These are phyloP conservation scores for Poeciliopsis retropinna DNA, from an alignment of 2,113 vertebrate species.

Conservation along the genomic window DNA sequence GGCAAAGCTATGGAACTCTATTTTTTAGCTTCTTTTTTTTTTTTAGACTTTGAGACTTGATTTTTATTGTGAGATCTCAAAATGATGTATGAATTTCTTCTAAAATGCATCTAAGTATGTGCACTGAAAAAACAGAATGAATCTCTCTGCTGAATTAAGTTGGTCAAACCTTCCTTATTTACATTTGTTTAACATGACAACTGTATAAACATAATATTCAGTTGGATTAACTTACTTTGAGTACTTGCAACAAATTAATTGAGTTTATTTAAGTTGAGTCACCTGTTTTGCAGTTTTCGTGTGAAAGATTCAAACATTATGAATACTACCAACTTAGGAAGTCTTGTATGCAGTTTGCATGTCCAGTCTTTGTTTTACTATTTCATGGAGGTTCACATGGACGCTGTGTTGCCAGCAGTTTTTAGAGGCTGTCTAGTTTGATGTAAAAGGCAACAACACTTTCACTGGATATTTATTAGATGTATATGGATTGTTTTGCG, in stretches of 20 bases:
- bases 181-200: too few species aligned
- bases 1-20: background rate
- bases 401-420: background rate
- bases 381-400: background rate
- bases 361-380: background rate
- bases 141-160: too few species aligned
- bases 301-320: background rate
- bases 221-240: too few species aligned
- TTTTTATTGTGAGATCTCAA: too few species aligned
- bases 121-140: too few species aligned
- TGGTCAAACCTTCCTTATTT: too few species aligned
- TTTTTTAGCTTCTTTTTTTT: background rate
- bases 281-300: background rate
- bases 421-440: background rate
- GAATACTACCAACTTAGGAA: background rate
- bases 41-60: too few species aligned
- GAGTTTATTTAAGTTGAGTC: too few species aligned
- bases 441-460: background rate
- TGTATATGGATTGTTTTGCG: conserved; percentile 6
- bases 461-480: conserved; percentile 1
- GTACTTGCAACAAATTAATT: too few species aligned
- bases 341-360: background rate
- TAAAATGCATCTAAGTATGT: background rate
- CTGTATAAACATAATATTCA: too few species aligned
- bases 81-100: background rate